Conservation (phyloP, 92 coral and sea anemone species). For the Actinernus sp. region DNA sequence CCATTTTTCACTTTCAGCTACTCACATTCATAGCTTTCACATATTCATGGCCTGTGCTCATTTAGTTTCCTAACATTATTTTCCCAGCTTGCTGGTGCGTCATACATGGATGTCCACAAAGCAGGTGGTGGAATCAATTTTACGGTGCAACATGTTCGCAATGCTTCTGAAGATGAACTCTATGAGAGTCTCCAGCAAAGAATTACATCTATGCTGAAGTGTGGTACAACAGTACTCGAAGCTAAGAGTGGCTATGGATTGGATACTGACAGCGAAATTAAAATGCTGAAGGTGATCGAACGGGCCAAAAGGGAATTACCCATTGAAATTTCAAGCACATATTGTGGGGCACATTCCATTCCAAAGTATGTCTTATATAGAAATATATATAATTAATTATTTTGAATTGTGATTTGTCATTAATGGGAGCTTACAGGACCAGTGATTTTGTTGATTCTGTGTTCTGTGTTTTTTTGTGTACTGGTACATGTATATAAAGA, state of each 20-base stretch:
- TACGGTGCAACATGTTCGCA: conserved; percentile 91
- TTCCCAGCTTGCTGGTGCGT: conserved; percentile 96
- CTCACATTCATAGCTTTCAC: neutral
- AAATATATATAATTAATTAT: too few relatives aligned
- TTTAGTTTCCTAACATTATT: neutral
- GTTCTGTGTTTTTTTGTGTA: too few relatives aligned
- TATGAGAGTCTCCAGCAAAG: conserved; percentile 72
- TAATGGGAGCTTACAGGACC: too few relatives aligned
- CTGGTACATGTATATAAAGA: too few relatives aligned
- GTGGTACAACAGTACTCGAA: conserved; percentile 96
- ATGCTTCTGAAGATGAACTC: conserved; percentile 88
- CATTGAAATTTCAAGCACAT: conserved; percentile 95
- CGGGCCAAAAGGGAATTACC: conserved; percentile 83
- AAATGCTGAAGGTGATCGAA: conserved; percentile 94
- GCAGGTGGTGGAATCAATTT: conserved; percentile 96
- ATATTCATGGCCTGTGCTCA: neutral
- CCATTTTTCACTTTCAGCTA: too few relatives aligned
- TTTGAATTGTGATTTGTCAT: too few relatives aligned
- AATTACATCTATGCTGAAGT: conserved; percentile 76
- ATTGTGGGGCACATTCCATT: conserved; percentile 97
- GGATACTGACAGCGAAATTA: conserved; percentile 85
- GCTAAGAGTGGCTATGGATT: conserved; percentile 99
- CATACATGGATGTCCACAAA: conserved; percentile 95
- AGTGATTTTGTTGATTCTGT: too few relatives aligned
- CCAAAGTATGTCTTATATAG: conserved; percentile 78